Percentiles rank a stretch among this genome's conserved stretches.
Evolutionary conservation across 2,113 vertebrate species (phyloP).

Genomic region (Laticauda colubrina): DNA sequence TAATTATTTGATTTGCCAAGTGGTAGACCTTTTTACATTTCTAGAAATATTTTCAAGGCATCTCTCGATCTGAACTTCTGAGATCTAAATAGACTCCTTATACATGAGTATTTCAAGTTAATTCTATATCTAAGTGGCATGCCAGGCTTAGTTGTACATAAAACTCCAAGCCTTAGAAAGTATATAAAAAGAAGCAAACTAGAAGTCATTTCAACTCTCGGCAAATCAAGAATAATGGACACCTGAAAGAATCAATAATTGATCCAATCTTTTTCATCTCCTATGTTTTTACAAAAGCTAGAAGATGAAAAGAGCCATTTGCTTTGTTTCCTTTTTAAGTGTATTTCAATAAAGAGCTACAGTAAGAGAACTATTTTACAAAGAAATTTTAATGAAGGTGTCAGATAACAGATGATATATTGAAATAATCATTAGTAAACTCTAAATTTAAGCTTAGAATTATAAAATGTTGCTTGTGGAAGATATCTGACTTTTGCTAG

Average conservation of each 20-base stretch:
- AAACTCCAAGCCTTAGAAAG: background rate
- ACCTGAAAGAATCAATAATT: background rate
- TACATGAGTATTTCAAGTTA: slow-evolving; percentile 1
- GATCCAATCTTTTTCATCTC: background rate
- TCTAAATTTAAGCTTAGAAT: background rate
- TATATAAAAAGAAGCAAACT: slow-evolving; percentile 4
- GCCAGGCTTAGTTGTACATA: background rate
- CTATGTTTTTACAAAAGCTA: slow-evolving; percentile 11
- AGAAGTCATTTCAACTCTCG: background rate
- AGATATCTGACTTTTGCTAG: slow-evolving; percentile 21
- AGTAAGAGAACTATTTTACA: slow-evolving; percentile 16
- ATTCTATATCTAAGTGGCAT: background rate
- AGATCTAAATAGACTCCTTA: background rate
- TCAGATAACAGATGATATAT: slow-evolving; percentile 22
- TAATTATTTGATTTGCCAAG: background rate
- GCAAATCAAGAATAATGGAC: slow-evolving; percentile 17
- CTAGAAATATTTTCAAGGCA: background rate
- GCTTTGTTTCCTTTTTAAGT: slow-evolving; percentile 5
- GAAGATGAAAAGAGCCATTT: slow-evolving; percentile 9
- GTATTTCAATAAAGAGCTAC: slow-evolving; percentile 26
- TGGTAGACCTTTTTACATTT: background rate
- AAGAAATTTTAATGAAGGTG: slow-evolving; percentile 21
- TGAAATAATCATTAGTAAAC: slow-evolving; percentile 13
- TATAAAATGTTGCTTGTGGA: slow-evolving; percentile 12
- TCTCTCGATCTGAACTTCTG: background rate